Percentiles rank a stretch among this genome's conserved stretches.
These are phyloP conservation scores for Eupsittula cactorum DNA, from an alignment of 2,113 vertebrate species.

Conservation along the genomic window DNA sequence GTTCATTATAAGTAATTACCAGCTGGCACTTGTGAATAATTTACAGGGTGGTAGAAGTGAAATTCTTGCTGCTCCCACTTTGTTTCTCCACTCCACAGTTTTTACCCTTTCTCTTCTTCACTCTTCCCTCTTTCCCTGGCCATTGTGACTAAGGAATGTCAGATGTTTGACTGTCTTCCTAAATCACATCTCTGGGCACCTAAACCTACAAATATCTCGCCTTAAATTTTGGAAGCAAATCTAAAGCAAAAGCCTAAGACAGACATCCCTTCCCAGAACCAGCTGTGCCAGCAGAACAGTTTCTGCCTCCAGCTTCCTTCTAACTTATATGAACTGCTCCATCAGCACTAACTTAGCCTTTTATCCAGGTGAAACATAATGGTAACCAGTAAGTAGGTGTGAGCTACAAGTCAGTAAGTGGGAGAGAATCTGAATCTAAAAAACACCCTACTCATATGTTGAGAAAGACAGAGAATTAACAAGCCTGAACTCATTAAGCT, in stretches of 20 bases:
- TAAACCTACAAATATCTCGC: background rate
- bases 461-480: background rate
- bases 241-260: background rate
- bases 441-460: background rate
- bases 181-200: background rate
- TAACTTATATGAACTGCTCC: background rate
- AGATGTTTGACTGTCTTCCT: background rate
- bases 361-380: background rate
- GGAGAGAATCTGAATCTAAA: background rate
- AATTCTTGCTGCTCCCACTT: background rate
- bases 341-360: background rate
- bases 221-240: background rate
- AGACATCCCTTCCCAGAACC: background rate
- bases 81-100: background rate
- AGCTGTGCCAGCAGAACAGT: background rate
- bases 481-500: slow-evolving; percentile 1
- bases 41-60: background rate
- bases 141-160: background rate
- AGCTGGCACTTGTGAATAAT: slow-evolving; percentile 48
- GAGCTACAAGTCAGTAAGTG: background rate
- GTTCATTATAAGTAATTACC: slow-evolving; percentile 63
- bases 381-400: background rate
- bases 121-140: background rate
- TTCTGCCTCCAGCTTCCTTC: background rate
- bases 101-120: background rate